A percentile compares a stretch with the other conserved stretches of the same genome.
Evolutionary conservation across 2,113 vertebrate species (phyloP).

Genomic region (Lonchura striata): DNA sequence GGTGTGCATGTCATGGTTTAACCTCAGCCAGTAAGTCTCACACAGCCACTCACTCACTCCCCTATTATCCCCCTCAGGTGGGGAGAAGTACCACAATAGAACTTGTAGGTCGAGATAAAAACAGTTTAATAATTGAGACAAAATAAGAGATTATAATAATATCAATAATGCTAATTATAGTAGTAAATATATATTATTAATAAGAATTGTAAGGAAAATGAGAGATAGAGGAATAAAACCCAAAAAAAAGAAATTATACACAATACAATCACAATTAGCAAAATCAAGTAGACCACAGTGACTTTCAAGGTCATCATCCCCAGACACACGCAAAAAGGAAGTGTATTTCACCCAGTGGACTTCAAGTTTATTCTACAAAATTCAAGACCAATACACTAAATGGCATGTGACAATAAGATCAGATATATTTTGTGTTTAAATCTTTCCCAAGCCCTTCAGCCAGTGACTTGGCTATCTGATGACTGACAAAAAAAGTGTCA

Average conservation of each 20-base stretch:
- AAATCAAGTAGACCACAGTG: background rate
- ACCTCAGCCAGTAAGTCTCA: background rate
- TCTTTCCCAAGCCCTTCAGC: background rate
- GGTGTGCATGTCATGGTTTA: background rate
- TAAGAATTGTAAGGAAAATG: background rate
- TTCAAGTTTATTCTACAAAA: background rate
- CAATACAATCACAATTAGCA: background rate
- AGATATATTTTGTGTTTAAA: background rate
- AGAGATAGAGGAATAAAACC: background rate
- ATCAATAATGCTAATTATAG: background rate
- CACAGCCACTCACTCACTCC: background rate
- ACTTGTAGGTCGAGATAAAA: background rate
- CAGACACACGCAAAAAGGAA: background rate
- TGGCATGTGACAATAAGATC: background rate
- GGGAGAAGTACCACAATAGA: background rate
- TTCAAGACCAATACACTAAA: background rate
- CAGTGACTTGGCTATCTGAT: background rate
- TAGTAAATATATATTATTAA: background rate
- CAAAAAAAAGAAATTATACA: background rate
- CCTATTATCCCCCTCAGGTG: background rate
- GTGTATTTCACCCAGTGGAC: background rate
- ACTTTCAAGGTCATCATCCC: background rate
- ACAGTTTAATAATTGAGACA: background rate
- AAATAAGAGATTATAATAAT: background rate
- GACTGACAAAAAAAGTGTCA: background rate